phyloP scores from a whole-genome alignment of 2,888 invertebrate species.

The Macropis europaea region DNA sequence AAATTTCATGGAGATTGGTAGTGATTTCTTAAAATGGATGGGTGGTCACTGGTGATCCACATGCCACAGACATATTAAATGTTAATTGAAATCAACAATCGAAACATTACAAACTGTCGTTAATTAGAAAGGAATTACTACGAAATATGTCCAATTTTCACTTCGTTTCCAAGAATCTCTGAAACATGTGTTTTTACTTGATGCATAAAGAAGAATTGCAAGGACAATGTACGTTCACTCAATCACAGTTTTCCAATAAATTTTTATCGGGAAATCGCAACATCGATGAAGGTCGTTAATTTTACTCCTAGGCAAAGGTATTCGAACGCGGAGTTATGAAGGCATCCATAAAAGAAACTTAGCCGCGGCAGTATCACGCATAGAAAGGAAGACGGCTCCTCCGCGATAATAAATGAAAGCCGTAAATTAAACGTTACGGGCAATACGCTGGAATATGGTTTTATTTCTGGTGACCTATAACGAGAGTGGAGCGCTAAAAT shows the following conservation, averaged over 20 bases:
- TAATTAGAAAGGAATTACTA: too few species aligned
- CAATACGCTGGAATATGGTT: neutral
- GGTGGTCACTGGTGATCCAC: too few species aligned
- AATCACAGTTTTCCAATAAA: neutral
- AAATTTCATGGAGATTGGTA: too few species aligned
- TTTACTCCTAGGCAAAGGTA: neutral
- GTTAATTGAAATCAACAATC: too few species aligned
- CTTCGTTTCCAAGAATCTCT: too few species aligned
- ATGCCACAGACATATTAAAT: too few species aligned
- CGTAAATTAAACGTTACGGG: conserved; percentile 26
- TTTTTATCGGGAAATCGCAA: neutral
- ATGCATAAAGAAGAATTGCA: too few species aligned
- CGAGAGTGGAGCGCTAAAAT: neutral
- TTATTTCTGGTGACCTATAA: neutral
- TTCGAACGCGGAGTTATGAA: neutral
- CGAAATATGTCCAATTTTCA: too few species aligned
- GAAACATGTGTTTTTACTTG: too few species aligned
- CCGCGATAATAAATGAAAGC: conserved; percentile 21
- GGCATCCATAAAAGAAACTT: conserved; percentile 12
- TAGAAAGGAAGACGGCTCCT: neutral
- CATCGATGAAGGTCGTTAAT: neutral
- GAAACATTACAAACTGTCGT: too few species aligned
- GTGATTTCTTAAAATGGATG: too few species aligned
- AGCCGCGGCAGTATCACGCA: neutral
- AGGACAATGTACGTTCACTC: too few species aligned